Conservation (phyloP, 2,113 vertebrate species). For the Nerophis ophidion region DNA sequence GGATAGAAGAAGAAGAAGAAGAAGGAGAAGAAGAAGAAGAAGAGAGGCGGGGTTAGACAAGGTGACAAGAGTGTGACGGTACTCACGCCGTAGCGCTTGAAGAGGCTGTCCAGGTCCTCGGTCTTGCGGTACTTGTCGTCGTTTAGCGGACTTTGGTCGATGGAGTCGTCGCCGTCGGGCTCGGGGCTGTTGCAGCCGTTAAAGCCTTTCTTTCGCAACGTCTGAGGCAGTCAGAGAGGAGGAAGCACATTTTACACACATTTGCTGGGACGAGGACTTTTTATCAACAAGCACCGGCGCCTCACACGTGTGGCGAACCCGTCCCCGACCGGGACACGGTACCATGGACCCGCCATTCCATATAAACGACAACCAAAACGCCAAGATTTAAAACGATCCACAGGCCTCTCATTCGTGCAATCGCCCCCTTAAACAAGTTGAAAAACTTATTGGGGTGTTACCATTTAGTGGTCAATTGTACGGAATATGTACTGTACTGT, state of each 20-base stretch:
- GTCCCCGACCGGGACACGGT: no score
- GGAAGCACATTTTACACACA: constrained; percentile 55
- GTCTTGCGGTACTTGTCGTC: constrained; percentile 94
- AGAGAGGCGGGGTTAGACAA: constrained; percentile 64
- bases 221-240: constrained; percentile 76
- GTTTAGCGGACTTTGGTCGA: constrained; percentile 93
- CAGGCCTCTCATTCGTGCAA: no score
- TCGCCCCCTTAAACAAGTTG: no score
- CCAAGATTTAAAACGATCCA: no score
- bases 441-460: no score
- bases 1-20: constrained; percentile 30
- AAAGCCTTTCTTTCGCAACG: constrained; percentile 98
- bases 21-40: constrained; percentile 47
- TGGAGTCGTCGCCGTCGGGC: constrained; percentile 94
- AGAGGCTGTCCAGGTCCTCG: constrained; percentile 94
- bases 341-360: no score
- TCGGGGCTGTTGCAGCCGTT: constrained; percentile 98
- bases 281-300: no score
- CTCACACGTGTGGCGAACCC: no score
- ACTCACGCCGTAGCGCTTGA: constrained; percentile 97
- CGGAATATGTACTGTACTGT: no score
- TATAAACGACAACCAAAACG: no score
- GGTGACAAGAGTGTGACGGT: constrained; percentile 59
- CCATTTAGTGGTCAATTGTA: no score
- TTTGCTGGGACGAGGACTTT: constrained; percentile 18